Base-by-base conservation (phyloP, 2,113 vertebrate species). In the Microtus montanus region DNA sequence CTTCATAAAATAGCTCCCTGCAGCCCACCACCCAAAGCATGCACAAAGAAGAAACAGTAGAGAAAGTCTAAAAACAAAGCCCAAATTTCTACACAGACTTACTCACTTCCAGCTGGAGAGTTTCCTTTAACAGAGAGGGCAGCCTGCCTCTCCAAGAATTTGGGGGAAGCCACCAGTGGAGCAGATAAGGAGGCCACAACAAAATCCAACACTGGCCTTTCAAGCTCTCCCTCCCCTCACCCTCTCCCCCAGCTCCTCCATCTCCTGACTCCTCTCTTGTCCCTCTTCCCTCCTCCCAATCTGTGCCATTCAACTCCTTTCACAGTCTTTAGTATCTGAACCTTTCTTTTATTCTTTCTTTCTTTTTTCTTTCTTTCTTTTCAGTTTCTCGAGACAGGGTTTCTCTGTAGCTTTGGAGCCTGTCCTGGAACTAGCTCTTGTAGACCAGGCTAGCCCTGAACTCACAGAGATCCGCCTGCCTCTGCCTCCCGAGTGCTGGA, bases 51-150 rank as follows among this genome's bases (percentile, higher is more conserved):
- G 14, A 93, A 93, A 79, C 2, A 85, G 19, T 7, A 78, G 61
- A 75, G 54, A 92, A 92, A 83, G 52, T 66, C 11, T 24, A 84
- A 87, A 94, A 61, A 52, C 41, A 85, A 58, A 87, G 54, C 61
- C 66, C 33, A 92, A 88, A 80, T 33, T 4, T 9, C 38, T 73
- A 3, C 24, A 58, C 41, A 75, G 47, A 28, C 19, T 77, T 79
- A 4, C 19, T 20, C 19, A 66, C 78, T 70, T 63, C 61, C 71
- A 89, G 28, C n/a, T 74, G 52, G 87, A 61, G 35, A 82, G 92
- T 95, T 91, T 80, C n/a, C 64, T 92, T 47, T 71, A 68, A 77
- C 20, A n/a, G 28, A 70, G 75, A 90, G 58, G n/a, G 44, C 19
- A 83, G n/a, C 8, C 2, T 54, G 7, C 80, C n/a, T 63, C n/a